Evolutionary conservation across 2,797 vertebrate genomes (phyloP).

Genomic region (Mycteria americana): DNA sequence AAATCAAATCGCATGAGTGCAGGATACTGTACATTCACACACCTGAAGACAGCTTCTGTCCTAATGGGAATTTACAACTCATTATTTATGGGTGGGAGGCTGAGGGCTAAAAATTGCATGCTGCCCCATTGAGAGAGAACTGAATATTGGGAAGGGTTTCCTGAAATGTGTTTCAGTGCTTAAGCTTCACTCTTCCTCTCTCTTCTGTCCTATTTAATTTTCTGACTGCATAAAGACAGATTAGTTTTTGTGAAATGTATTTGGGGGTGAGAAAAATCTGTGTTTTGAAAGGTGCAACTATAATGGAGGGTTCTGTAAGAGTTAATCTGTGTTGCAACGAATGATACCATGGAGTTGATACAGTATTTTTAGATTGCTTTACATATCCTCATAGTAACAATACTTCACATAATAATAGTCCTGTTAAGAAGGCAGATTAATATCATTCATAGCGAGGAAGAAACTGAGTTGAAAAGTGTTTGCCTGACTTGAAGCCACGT

Average conservation of each 20-base stretch:
- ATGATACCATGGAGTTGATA: neutral
- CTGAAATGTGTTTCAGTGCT: neutral
- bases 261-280: neutral
- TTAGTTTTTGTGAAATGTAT: neutral
- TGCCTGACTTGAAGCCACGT: neutral
- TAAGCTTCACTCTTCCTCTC: neutral
- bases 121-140: neutral
- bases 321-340: neutral
- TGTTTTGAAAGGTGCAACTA: neutral
- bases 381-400: neutral
- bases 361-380: conserved; percentile 22
- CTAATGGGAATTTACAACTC: neutral
- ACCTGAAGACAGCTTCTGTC: neutral
- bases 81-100: neutral
- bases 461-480: neutral
- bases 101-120: neutral
- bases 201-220: neutral
- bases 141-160: neutral
- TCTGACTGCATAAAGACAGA: neutral
- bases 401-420: neutral
- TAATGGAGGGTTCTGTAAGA: neutral
- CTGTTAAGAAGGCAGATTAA: conserved; percentile 1
- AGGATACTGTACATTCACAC: neutral
- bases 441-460: neutral
- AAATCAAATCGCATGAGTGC: neutral